Conservation (phyloP, 2,797 vertebrate genomes). For the Parotocinclus haroldoi region DNA sequence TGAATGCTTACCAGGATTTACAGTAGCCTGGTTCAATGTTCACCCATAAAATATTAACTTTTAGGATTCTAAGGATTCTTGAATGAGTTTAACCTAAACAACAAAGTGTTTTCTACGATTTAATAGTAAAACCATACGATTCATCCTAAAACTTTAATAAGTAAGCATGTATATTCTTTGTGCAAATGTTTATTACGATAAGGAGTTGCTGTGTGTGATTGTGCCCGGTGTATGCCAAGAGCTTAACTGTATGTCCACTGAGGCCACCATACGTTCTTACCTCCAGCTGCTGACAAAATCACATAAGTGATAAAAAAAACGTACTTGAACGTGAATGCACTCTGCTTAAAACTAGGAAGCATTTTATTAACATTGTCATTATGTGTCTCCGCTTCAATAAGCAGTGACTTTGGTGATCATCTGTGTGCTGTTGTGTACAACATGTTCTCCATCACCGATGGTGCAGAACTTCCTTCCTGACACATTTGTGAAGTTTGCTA, state of each 20-base stretch:
- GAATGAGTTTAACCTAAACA: too few species aligned
- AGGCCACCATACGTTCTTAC: not conserved
- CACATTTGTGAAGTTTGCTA: conserved; percentile 41
- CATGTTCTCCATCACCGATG: conserved; percentile 21
- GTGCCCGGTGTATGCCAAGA: not conserved
- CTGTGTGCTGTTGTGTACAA: conserved; percentile 23
- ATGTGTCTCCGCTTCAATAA: conserved; percentile 11
- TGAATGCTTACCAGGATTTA: not conserved
- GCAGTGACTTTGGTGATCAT: conserved; percentile 32
- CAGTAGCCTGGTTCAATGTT: too few species aligned
- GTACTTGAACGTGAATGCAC: not conserved
- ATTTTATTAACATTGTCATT: conserved; percentile 31
- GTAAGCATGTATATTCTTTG: too few species aligned
- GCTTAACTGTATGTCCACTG: not conserved
- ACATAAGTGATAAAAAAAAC: conserved; percentile 7
- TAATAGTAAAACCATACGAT: too few species aligned
- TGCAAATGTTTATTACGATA: too few species aligned
- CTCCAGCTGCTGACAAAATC: conserved; percentile 5
- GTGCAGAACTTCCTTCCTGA: conserved; percentile 38
- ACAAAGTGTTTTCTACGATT: too few species aligned
- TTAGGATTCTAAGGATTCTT: too few species aligned
- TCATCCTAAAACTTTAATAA: too few species aligned
- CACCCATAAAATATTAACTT: too few species aligned
- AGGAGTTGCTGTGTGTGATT: too few species aligned
- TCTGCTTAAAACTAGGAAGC: not conserved